phyloP scores from a whole-genome alignment of 2,113 vertebrate species.

The Mus spicilegus region DNA sequence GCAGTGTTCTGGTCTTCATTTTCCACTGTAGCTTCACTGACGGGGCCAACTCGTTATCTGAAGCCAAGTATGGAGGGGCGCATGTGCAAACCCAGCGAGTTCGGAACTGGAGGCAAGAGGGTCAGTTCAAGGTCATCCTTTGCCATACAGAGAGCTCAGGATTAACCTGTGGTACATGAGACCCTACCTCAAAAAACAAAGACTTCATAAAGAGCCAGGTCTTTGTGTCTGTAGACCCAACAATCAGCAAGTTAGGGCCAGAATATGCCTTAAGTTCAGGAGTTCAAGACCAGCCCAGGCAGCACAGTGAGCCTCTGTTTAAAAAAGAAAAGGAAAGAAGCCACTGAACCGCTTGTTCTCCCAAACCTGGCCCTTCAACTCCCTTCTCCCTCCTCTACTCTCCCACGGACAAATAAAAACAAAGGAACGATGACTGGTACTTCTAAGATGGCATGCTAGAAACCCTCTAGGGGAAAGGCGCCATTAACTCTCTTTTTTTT shows the following conservation, averaged over 20 bases:
- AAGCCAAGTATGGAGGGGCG: neutral
- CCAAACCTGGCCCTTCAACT: neutral
- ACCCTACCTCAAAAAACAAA: neutral
- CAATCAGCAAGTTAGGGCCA: neutral
- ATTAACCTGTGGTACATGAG: neutral
- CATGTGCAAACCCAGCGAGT: neutral
- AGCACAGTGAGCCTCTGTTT: neutral
- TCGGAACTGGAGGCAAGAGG: neutral
- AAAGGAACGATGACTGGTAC: neutral
- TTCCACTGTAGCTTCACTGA: neutral
- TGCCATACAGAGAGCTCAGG: neutral
- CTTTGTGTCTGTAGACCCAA: neutral
- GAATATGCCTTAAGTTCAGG: neutral
- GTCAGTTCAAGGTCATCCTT: neutral
- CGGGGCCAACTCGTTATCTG: neutral
- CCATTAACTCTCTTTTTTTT: neutral
- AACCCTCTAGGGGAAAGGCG: neutral
- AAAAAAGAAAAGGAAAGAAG: neutral
- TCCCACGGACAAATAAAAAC: fast-evolving
- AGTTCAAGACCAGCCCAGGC: neutral
- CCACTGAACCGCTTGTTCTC: neutral
- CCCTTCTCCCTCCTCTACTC: neutral
- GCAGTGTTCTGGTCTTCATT: neutral
- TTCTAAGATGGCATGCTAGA: neutral
- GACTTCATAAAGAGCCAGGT: neutral